Evolutionary conservation across 2,113 vertebrate species (phyloP).

Genomic region (Pelusios castaneus): DNA sequence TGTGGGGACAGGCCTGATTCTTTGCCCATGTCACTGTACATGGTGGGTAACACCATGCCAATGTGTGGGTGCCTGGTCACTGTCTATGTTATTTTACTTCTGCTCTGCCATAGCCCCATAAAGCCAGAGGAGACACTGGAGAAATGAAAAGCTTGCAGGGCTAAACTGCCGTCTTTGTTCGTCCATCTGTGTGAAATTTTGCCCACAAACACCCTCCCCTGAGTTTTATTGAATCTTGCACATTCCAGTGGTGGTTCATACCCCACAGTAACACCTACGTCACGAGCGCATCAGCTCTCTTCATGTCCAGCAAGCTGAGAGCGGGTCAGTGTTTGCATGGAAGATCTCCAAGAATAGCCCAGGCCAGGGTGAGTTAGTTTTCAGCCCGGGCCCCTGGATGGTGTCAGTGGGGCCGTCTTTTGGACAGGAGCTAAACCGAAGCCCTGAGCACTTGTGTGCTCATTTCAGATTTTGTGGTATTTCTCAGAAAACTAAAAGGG

Average conservation of each 20-base stretch:
- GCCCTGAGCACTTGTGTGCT: background rate
- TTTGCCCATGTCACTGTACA: background rate
- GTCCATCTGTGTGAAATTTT: background rate
- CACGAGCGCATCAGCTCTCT: fast-evolving
- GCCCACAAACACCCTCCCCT: background rate
- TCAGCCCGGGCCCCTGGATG: background rate
- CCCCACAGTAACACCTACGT: background rate
- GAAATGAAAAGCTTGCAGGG: background rate
- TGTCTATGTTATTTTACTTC: fast-evolving
- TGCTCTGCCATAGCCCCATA: background rate
- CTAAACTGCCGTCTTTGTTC: background rate
- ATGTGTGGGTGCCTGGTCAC: background rate
- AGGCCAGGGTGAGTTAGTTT: background rate
- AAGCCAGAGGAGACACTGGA: background rate
- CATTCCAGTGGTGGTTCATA: background rate
- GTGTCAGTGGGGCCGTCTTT: background rate
- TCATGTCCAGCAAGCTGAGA: background rate
- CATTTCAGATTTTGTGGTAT: fast-evolving
- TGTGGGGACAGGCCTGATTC: background rate
- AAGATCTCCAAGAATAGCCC: background rate
- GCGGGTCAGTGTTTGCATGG: background rate
- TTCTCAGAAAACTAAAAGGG: background rate
- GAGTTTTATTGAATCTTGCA: background rate
- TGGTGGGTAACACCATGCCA: background rate
- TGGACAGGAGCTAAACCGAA: background rate